Percentiles rank a stretch among this genome's conserved stretches.
These are phyloP conservation scores for Clistopyga incitator DNA, from an alignment of 2,888 invertebrate genomes.

Conservation along the genomic window DNA sequence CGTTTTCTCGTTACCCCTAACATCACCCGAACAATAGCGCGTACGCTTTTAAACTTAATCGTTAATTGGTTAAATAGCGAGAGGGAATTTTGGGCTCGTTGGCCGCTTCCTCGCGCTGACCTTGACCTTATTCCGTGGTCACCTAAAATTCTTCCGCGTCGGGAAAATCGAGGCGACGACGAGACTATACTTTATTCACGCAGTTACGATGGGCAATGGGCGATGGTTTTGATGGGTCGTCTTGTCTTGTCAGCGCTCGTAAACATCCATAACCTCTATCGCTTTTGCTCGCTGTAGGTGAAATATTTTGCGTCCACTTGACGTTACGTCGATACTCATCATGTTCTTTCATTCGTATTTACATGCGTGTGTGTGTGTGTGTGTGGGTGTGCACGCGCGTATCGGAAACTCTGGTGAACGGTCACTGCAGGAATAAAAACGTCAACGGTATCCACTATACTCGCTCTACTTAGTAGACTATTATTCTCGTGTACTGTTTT, in stretches of 20 bases:
- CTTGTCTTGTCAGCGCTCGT: slow-evolving; percentile 18
- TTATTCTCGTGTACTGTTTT: slow-evolving; percentile 29
- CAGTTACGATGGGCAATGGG: too few species aligned
- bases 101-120: neutral
- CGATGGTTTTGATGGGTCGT: neutral
- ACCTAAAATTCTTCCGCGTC: neutral
- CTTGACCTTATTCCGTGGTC: neutral
- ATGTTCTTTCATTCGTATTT: neutral
- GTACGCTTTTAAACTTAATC: too few species aligned
- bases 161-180: too few species aligned
- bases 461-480: slow-evolving; percentile 26
- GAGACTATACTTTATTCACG: too few species aligned
- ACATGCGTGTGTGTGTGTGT: too few species aligned
- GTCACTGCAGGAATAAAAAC: neutral
- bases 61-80: neutral
- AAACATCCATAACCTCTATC: slow-evolving; percentile 32
- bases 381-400: neutral
- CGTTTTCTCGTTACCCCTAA: slow-evolving; percentile 72
- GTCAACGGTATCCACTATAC: neutral
- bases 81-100: neutral
- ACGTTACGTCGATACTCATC: neutral
- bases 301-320: neutral
- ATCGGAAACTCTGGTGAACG: neutral
- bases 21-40: slow-evolving; percentile 70
- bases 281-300: neutral